Percentiles rank a stretch among this genome's conserved stretches.
phyloP scores from a whole-genome alignment of 2,797 vertebrate genomes.

The Salarias fasciatus region DNA sequence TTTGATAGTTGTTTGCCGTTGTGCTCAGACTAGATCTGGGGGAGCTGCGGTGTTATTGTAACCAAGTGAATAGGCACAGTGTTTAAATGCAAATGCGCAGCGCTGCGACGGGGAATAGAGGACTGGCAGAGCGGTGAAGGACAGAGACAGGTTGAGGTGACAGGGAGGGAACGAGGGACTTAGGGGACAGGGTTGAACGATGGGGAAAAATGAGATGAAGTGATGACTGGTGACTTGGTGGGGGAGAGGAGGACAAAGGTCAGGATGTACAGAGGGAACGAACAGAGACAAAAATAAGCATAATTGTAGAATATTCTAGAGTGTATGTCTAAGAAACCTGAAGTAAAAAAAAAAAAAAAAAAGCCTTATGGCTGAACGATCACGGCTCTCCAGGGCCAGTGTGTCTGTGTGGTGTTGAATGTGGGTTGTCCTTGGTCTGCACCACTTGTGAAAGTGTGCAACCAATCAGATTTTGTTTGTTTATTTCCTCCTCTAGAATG shows the following conservation, averaged over 20 bases:
- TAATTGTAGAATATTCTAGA: constrained; percentile 46
- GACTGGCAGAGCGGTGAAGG: constrained; percentile 50
- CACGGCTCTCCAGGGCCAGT: constrained; percentile 40
- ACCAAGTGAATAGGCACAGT: constrained; percentile 61
- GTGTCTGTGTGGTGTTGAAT: not conserved
- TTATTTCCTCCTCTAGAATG: no score
- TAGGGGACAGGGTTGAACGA: constrained; percentile 41
- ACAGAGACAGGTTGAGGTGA: constrained; percentile 63
- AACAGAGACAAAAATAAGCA: constrained; percentile 30
- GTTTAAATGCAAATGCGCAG: constrained; percentile 74
- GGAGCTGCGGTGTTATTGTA: constrained; percentile 62
- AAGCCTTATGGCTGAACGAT: constrained; percentile 44
- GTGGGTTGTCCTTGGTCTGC: not conserved
- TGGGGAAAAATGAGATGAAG: constrained; percentile 43
- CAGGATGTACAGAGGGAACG: constrained; percentile 35
- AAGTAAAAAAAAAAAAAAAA: constrained; percentile 48
- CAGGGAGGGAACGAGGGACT: constrained; percentile 52
- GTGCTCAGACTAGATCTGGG: constrained; percentile 67
- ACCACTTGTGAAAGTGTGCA: constrained; percentile 39
- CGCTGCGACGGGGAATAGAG: constrained; percentile 42
- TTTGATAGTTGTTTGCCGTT: constrained; percentile 65
- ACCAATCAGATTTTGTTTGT: constrained; percentile 50
- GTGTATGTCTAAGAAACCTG: constrained; percentile 30
- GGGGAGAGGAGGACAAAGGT: constrained; percentile 43
- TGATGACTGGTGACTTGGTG: constrained; percentile 33